Base-by-base conservation (phyloP, 2,113 vertebrate species). In the Galbula dea region DNA sequence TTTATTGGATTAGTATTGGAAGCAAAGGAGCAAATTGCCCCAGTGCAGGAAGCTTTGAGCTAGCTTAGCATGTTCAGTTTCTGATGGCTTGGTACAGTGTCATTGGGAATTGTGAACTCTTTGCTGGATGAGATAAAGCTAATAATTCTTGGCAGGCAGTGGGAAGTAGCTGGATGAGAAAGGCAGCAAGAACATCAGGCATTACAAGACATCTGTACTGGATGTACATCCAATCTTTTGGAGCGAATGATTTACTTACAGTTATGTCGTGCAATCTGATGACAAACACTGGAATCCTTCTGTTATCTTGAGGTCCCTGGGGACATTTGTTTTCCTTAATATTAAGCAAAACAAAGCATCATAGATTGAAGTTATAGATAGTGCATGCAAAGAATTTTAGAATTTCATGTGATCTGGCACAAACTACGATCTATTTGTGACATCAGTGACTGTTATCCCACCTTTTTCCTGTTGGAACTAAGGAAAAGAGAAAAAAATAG, bases 381-480 rank as follows among this genome's bases (percentile, higher is more conserved):
- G 49, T 41, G 15, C 24, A 61, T 77, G 37, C 48, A 72, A 59
- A 20, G 54, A 75, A 30, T 62, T 89, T 49, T 55, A 52, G 67
- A 77, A 80, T 74, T 87, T 61, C 7, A 2, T 84, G 37, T 76
- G 55, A 37, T 68, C 81, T 85, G 84, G 71, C 74, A 84, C n/a
- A 34, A 81, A 76, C 20, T 15, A 10, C 0, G 0, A 43, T 71
- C 63, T 46, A 30, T 77, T 89, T 90, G 68, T 73, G 51, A 26
- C 34, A 36, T 66, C 54, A 20, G 58, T 75, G 54, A 65, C 43
- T 45, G 62, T 69, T 89, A 59, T 46, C 88, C 43, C 55, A 87
- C 81, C 67, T 94, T 92, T 58, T 90, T 89, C 67, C 58, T 82
- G 36, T 45, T 89, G 91, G 87, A 86, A 87, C 57, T 58, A 82